Base-by-base conservation (phyloP, 2,797 vertebrate species). In the Mormyrus proboscirostris region DNA sequence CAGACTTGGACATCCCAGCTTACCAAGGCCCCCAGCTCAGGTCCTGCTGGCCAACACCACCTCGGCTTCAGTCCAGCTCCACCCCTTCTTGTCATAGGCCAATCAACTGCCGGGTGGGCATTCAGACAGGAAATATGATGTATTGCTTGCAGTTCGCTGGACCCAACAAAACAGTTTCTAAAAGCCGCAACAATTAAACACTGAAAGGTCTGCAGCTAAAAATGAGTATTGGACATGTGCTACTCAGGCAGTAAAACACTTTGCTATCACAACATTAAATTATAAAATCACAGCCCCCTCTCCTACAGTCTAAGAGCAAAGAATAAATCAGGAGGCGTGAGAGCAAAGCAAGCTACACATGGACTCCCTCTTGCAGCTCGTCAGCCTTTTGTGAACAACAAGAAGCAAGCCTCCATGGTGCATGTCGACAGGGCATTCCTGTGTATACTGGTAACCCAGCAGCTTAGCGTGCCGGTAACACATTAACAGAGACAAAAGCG, bases 61-160 rank as follows among this genome's bases (percentile, higher is more conserved):
- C 87, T 14, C 92, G 92, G 93, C 91, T 93, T 90, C 88, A 85
- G 90, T 92, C 91, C 90, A 91, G 88, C 91, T 90, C 84, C 90
- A 22, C 0, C 87, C 55, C 53, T 7, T 41, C 86, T 38, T 19
- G 51, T 59, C 53, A 38, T 5, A 41, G 86, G 16, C 86, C 86
- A 55, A 59, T 41, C 86, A 44, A n/a, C 9, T 29, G 38, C 25
- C 76, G 84, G 83, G 84, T 73, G 88, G 88, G n/a, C 19, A 88
- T 51, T 89, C 83, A 2, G 73, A 22, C 88, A 89, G 86, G 51
- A 88, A 62, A 47, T 38, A 79, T 29, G 76, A 88, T 59, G 51
- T 5, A 44, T 38, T 51, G 57, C 53, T 84, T 59, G 89, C 88
- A 84, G 29, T 69, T 69, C 9, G 83, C 41, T 83, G 33, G 25